A percentile compares a stretch with the other conserved stretches of the same genome.
These are phyloP conservation scores for Drosophila athabasca DNA, from an alignment of 1,140 invertebrate genomes.

Conservation along the genomic window DNA sequence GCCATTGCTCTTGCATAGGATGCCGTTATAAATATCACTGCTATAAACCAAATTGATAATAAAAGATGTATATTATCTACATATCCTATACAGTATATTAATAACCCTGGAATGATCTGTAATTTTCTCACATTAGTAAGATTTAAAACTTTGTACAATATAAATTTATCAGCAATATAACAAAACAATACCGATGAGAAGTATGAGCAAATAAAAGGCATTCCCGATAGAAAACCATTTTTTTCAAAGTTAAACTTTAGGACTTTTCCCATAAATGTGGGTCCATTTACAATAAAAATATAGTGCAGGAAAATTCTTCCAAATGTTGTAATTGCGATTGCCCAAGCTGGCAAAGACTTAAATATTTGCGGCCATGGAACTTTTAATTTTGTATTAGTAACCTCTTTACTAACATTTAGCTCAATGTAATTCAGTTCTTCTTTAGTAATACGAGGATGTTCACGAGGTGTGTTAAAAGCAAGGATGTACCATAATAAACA, in stretches of 20 bases:
- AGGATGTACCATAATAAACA: conserved; percentile 90
- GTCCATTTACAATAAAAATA: conserved; percentile 88
- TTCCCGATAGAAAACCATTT: conserved; percentile 88
- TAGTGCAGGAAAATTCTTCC: conserved; percentile 90
- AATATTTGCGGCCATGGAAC: conserved; percentile 92
- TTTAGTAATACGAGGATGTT: conserved; percentile 89
- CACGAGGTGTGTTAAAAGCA: conserved; percentile 89
- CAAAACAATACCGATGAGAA: conserved; percentile 89
- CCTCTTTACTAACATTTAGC: conserved; percentile 85
- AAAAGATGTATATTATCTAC: conserved; percentile 87
- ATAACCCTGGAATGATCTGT: conserved; percentile 88
- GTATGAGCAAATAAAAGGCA: conserved; percentile 89
- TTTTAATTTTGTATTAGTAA: conserved; percentile 67
- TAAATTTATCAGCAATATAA: conserved; percentile 88
- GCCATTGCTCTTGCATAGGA: conserved; percentile 91
- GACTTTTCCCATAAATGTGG: conserved; percentile 89
- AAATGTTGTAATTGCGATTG: conserved; percentile 90
- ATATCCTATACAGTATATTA: conserved; percentile 88
- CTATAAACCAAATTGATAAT: conserved; percentile 88
- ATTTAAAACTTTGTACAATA: conserved; percentile 85
- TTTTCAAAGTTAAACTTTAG: conserved; percentile 88
- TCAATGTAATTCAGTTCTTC: conserved; percentile 90
- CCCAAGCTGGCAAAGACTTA: conserved; percentile 91
- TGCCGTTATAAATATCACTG: conserved; percentile 89
- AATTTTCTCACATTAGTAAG: conserved; percentile 88